Evolutionary conservation across 2,888 invertebrate species (phyloP).

Genomic region (Drosophila lacicola): DNA sequence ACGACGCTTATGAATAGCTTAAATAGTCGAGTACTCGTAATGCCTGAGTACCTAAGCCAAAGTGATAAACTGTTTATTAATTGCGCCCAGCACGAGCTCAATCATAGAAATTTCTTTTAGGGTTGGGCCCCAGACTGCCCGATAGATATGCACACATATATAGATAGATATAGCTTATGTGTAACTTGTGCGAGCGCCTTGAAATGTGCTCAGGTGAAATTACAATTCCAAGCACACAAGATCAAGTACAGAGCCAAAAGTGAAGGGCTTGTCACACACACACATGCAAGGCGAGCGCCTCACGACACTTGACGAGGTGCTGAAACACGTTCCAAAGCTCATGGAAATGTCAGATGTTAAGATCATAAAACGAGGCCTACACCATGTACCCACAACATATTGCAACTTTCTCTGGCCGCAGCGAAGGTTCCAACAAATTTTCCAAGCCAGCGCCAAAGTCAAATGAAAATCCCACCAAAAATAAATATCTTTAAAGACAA

Average conservation of each 20-base stretch:
- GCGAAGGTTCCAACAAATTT: slow-evolving; percentile 40
- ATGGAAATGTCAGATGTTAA: slow-evolving; percentile 44
- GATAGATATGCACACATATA: slow-evolving; percentile 7
- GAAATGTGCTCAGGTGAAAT: slow-evolving; percentile 52
- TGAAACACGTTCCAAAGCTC: slow-evolving; percentile 48
- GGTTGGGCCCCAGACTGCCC: slow-evolving; percentile 34
- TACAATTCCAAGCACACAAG: slow-evolving; percentile 64
- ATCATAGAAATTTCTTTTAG: slow-evolving; percentile 61
- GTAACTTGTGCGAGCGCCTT: slow-evolving; percentile 12
- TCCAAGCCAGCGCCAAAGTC: slow-evolving; percentile 56
- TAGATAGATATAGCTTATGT: slow-evolving; percentile 4
- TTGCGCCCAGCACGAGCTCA: slow-evolving; percentile 34
- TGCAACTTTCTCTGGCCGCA: slow-evolving; percentile 59
- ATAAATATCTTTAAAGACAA: slow-evolving; percentile 8
- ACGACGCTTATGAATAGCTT: slow-evolving; percentile 26
- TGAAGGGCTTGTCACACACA: slow-evolving; percentile 66
- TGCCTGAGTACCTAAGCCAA: slow-evolving; percentile 21
- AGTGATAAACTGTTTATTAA: slow-evolving; percentile 60
- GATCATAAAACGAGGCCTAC: slow-evolving; percentile 31
- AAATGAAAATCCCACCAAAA: slow-evolving; percentile 40
- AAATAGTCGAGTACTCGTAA: slow-evolving; percentile 13
- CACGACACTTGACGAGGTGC: slow-evolving; percentile 49
- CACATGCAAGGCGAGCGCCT: slow-evolving; percentile 11
- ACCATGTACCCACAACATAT: slow-evolving; percentile 27
- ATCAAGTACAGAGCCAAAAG: slow-evolving; percentile 54